Evolutionary conservation across 2,797 vertebrate species (phyloP).

Genomic region (Microchirus variegatus): DNA sequence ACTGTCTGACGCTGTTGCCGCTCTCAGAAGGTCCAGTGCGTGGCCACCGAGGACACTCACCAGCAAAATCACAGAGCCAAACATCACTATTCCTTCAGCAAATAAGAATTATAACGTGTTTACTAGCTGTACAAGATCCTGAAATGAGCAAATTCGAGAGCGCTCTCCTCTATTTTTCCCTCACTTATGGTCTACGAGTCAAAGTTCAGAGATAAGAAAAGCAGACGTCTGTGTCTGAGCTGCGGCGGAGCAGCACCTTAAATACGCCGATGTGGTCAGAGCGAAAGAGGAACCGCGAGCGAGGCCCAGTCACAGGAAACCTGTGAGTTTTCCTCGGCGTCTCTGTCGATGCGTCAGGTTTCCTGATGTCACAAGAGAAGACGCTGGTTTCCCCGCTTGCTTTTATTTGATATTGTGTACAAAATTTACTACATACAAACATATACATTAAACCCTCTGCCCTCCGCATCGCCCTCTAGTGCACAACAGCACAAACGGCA

Average conservation of each 20-base stretch:
- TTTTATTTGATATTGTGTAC: conserved; percentile 24
- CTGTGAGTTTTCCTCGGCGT: not conserved
- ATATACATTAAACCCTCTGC: too few species aligned
- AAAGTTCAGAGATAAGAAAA: conserved; percentile 47
- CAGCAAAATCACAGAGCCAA: conserved; percentile 30
- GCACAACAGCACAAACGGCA: conserved; percentile 10
- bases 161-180: not conserved
- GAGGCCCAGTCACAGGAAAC: conserved; percentile 1
- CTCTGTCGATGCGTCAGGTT: conserved; percentile 8
- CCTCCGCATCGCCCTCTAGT: conserved; percentile 11
- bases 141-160: not conserved
- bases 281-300: conserved; percentile 56
- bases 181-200: not conserved
- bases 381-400: accelerated
- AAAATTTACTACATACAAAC: too few species aligned
- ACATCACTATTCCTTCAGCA: conserved; percentile 1
- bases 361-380: conserved; percentile 23
- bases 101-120: not conserved
- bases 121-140: not conserved
- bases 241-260: conserved; percentile 12
- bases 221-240: not conserved
- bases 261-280: not conserved
- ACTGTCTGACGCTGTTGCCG: conserved; percentile 33
- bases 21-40: conserved; percentile 53
- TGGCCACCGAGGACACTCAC: conserved; percentile 34